Base-by-base conservation (phyloP, 2,888 invertebrate genomes). In the Spatulosminthurus flaviceps region DNA sequence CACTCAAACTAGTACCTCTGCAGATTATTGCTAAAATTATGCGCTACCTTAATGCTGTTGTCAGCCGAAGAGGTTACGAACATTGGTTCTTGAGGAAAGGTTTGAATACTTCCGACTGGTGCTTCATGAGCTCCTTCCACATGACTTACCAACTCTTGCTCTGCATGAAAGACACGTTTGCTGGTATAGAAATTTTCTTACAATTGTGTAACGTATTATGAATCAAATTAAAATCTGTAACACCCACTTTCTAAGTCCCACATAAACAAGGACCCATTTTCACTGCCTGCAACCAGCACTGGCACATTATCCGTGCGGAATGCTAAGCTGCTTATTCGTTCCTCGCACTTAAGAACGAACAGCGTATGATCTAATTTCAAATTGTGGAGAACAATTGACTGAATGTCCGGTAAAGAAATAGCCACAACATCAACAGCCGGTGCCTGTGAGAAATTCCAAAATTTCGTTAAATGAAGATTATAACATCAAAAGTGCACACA, bases 341-440 rank as follows among this genome's bases (percentile, higher is more conserved):
- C 98, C 94, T 96, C 96, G 84, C 97, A 97, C 88, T 98, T 98
- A 5, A 90, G 94, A 82, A 93, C 92, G 89, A 96, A 92, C 0
- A 98, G 86, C 0, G 92, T 92, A 86, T 94, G 91, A 87, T 98
- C 95, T 86, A 89, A 93, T 86, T 93, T 93, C 21, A 99, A 88
- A 89, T 99, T 97, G 82, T 97, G 93, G 26, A 99, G 87, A 67
- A 94, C 89, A 34, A 98, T 94, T 86, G 90, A 91, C 0, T 97
- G 97, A 2, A 42, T 21, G 88, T 92, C 92, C 0, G 89, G 90
- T 81, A 97, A 89, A 4, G 96, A 98, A 75, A 98, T 89, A 0
- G 95, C 98, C 0, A 94, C 92, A 0, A 98, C 94, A 89, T 99
- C 96, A 11, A 96, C 86, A 0, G 97, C 98, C 0, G 98, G 97